These are phyloP conservation scores for Siphamia tubifer DNA, from an alignment of 2,113 vertebrate species.

Conservation along the genomic window DNA sequence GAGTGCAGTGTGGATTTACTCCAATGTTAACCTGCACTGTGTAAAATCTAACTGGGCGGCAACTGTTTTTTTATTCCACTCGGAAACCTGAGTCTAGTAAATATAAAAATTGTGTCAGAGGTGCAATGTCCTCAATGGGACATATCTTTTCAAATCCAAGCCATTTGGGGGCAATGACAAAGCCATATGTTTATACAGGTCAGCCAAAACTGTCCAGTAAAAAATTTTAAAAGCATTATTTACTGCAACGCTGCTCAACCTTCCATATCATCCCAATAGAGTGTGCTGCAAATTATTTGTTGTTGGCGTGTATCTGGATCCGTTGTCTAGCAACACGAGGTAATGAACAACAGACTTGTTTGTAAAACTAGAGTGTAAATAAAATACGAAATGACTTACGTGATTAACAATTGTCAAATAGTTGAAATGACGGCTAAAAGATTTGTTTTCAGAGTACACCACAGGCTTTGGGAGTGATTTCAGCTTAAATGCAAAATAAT, in stretches of 20 bases:
- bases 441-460: neutral
- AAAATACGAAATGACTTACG: conserved; percentile 6
- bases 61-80: neutral
- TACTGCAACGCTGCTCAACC: neutral
- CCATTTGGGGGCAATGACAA: neutral
- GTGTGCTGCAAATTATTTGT: neutral
- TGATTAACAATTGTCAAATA: neutral
- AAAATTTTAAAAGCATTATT: neutral
- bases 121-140: too few relatives aligned
- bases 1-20: conserved; percentile 6
- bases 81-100: neutral
- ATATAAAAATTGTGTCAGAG: neutral
- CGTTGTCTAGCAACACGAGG: conserved; percentile 27
- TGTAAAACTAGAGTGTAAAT: conserved; percentile 13
- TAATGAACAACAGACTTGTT: conserved; percentile 45
- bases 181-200: neutral
- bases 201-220: neutral
- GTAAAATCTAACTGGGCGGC: neutral
- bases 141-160: neutral
- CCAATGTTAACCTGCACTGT: conserved; percentile 17
- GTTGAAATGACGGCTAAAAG: neutral
- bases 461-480: too few relatives aligned
- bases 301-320: conserved; percentile 20
- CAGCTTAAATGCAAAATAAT: too few relatives aligned
- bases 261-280: neutral